Evolutionary conservation across 1,140 invertebrate genomes (phyloP), one percentile per base, ranked within the genome.

Genomic region (Drosophila littoralis): DNA sequence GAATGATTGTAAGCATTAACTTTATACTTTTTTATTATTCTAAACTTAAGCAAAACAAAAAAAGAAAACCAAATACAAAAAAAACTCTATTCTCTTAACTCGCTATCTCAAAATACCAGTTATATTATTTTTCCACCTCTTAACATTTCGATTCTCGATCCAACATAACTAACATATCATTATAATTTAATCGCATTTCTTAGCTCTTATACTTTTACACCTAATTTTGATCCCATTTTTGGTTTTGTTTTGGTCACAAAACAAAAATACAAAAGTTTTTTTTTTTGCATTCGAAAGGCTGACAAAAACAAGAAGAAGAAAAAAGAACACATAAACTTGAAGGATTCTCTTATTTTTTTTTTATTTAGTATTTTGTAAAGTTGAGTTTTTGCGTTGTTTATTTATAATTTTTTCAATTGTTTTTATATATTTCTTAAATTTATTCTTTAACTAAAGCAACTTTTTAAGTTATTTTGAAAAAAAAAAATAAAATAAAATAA

Each of bases 1-100:
- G 82, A 91, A 92, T 92, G 89, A 92, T 92, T 92, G 92, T 92
- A 92, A 92, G 92, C 92, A 92, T 92, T 91, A 90, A 88, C 69
- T 91, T 91, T 81, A 81, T 81, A 83, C 22, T 75, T 84, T 84
- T 91, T 80, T 73, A 75, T 76, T 91, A 81, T 79, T 71, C 78
- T 90, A 79, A 80, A 72, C 70, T 84, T 89, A 77, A 76, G 74
- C 43, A n/a, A n/a, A n/a, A n/a, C n/a, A n/a, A n/a, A n/a, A 72
- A 71, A 60, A 64, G 64, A 79, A 77, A 72, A 74, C 66, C 65
- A 74, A 82, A 70, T 63, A 71, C 79, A 74, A 76, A 51, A 74
- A 69, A 75, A 60, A 78, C 78, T 86, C 79, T 86, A 70, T 28
- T 88, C 83, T 86, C 76, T 78, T 88, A 82, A 86, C 83, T 86